These are phyloP conservation scores for Dryadula phaetusa DNA, from an alignment of 2,888 invertebrate species.

Conservation along the genomic window DNA sequence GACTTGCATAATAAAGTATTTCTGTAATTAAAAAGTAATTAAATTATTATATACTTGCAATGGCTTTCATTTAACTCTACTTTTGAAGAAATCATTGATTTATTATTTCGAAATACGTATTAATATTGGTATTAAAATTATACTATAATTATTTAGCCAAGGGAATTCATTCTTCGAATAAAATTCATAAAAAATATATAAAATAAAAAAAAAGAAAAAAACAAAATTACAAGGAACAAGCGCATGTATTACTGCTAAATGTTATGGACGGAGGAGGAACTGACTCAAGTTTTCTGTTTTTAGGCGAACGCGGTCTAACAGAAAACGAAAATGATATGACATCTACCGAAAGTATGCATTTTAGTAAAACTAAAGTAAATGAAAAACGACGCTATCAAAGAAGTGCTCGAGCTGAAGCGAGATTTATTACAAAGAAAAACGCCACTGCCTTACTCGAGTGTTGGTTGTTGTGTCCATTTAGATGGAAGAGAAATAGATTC, in stretches of 20 bases:
- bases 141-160: too few species aligned
- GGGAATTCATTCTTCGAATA: background rate
- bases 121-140: too few species aligned
- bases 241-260: conserved; percentile 30
- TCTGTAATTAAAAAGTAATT: conserved; percentile 15
- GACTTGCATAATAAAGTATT: conserved; percentile 3
- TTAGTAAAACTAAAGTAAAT: conserved; percentile 29
- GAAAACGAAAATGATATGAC: conserved; percentile 50
- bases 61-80: conserved; percentile 18
- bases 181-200: too few species aligned
- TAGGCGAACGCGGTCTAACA: conserved; percentile 65
- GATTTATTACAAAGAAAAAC: conserved; percentile 72
- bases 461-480: conserved; percentile 72
- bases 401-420: conserved; percentile 70
- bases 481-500: conserved; percentile 75
- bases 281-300: conserved; percentile 75
- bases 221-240: background rate
- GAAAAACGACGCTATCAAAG: conserved; percentile 63
- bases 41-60: conserved; percentile 24
- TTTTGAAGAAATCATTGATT: background rate
- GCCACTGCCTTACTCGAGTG: conserved; percentile 69
- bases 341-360: conserved; percentile 27
- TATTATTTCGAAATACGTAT: background rate
- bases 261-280: conserved; percentile 39
- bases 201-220: background rate